Base-by-base conservation (phyloP, 2,888 invertebrate species). In the Acanthosepion pharaonis region DNA sequence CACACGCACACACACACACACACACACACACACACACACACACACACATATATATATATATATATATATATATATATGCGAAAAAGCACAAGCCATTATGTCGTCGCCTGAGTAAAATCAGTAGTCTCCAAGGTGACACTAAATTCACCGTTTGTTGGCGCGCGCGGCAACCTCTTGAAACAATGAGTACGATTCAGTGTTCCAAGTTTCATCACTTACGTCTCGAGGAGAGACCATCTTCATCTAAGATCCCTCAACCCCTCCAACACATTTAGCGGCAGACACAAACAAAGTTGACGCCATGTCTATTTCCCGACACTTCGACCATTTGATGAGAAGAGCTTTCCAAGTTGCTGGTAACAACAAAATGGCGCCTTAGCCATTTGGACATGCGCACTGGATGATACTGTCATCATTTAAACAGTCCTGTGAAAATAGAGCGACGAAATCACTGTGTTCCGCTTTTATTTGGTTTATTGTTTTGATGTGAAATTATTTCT, bases 231-330 rank as follows among this genome's bases (percentile, higher is more conserved):
- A n/a, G 9, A 9, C 78, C n/a, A n/a, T 28, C 78, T n/a, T 20
- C 78, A 23, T 78, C 15, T n/a, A 15, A n/a, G n/a, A 78, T 78
- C 11, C n/a, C n/a, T n/a, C 78, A 78, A 9, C 78, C 28, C 78
- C 78, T 11, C n/a, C n/a, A n/a, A 78, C 9, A 18, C 3, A 15
- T 11, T n/a, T 11, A 15, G 18, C 20, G 3, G 78, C n/a, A n/a
- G 78, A 78, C 78, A 78, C 78, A 78, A 78, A 78, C 64, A 78
- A 78, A 78, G 64, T 28, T 78, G 64, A 78, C 64, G 64, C 64
- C 64, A 78, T 2, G 28, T 9, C 28, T 78, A 28, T 78, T 78
- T 78, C 64, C 64, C 9, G 25, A 9, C 64, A 28, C 64, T 28
- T 78, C 64, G 28, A 78, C 64, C 64, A 25, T 78, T 28, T 78